A percentile compares a stretch with the other conserved stretches of the same genome.
phyloP scores from a whole-genome alignment of 2,888 invertebrate genomes.

The Hyles lineata region DNA sequence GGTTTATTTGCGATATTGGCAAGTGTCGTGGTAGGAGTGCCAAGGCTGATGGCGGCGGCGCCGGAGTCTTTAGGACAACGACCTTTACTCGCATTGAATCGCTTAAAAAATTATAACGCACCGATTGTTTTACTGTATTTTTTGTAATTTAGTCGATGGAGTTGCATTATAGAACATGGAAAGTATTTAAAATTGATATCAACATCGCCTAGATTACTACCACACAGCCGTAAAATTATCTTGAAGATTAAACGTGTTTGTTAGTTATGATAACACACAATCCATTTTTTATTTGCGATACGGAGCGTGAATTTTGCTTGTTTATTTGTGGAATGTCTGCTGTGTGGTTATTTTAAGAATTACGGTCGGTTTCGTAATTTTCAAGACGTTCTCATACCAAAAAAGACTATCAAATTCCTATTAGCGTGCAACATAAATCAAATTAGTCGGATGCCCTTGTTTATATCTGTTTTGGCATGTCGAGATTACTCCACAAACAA shows the following conservation, averaged over 20 bases:
- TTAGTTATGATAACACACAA: background rate
- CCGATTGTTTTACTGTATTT: slow-evolving; percentile 22
- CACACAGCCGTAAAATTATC: background rate
- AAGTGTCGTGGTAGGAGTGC: slow-evolving; percentile 62
- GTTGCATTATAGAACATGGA: background rate
- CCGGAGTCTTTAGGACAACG: slow-evolving; percentile 65
- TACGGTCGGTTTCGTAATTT: background rate
- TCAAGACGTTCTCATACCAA: background rate
- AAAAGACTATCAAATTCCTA: slow-evolving; percentile 9
- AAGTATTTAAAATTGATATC: background rate
- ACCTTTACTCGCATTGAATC: slow-evolving; percentile 57
- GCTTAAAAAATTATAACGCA: slow-evolving; percentile 17
- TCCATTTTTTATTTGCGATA: background rate
- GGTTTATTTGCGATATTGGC: slow-evolving; percentile 84
- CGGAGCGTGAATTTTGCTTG: background rate
- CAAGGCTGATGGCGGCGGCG: slow-evolving; percentile 75
- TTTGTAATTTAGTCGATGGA: background rate
- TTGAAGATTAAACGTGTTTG: background rate
- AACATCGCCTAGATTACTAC: background rate
- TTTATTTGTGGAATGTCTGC: background rate
- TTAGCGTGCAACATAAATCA: slow-evolving; percentile 27
- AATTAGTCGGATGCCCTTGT: slow-evolving; percentile 29
- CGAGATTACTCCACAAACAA: slow-evolving; percentile 33
- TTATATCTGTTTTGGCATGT: slow-evolving; percentile 55
- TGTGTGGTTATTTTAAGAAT: background rate